These are phyloP conservation scores for Erebia palarica DNA, from an alignment of 2,888 invertebrate genomes.

Conservation along the genomic window DNA sequence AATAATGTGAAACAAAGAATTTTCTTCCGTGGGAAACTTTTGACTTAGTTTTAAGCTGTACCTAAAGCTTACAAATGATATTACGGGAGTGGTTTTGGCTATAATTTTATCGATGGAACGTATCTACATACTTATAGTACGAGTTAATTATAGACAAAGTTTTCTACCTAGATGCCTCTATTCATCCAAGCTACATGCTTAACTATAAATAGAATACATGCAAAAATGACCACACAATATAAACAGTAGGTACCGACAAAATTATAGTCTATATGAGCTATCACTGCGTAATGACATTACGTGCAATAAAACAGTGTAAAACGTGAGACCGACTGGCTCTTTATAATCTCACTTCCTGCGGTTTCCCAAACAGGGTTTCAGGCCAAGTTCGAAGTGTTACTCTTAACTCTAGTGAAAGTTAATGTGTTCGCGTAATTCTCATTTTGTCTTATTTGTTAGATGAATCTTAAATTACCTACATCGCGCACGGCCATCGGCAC, in stretches of 20 bases:
- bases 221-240: conserved; percentile 12
- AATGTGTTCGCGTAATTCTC: conserved; percentile 69
- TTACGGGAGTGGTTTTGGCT: background rate
- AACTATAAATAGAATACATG: conserved; percentile 7
- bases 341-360: conserved; percentile 68
- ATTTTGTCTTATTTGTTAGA: conserved; percentile 68
- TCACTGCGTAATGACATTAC: conserved; percentile 32
- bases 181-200: background rate
- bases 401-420: conserved; percentile 70
- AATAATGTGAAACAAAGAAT: background rate
- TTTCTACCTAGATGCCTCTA: no score
- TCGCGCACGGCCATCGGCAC: conserved; percentile 64
- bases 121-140: background rate
- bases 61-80: background rate
- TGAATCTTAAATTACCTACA: conserved; percentile 76
- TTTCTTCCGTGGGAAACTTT: no score
- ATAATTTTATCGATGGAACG: background rate
- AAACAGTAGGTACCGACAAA: conserved; percentile 7
- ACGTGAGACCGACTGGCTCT: conserved; percentile 42
- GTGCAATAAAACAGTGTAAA: conserved; percentile 40
- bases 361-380: conserved; percentile 74
- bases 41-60: no score
- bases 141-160: background rate
- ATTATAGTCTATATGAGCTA: conserved; percentile 22
- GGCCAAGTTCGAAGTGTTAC: conserved; percentile 59